A percentile compares a stretch with the other conserved stretches of the same genome.
phyloP scores from a whole-genome alignment of 2,888 invertebrate genomes.

The Isotomurus palustris region DNA sequence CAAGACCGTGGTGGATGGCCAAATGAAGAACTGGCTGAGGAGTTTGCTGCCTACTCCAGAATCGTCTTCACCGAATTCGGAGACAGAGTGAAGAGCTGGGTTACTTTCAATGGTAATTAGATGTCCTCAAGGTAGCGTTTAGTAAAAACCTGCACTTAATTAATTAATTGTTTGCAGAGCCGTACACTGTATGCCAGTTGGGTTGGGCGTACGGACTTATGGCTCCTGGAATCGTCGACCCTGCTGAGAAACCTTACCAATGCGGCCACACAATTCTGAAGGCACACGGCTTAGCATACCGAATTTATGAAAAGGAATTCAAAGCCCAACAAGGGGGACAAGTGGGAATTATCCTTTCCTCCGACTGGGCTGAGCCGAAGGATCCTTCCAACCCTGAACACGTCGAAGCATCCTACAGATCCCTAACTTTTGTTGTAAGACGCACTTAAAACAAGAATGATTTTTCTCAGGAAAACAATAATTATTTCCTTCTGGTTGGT shows the following conservation, averaged over 20 bases:
- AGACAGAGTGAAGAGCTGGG: conserved; percentile 51
- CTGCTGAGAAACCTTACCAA: conserved; percentile 53
- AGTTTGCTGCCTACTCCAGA: conserved; percentile 50
- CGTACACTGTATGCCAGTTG: conserved; percentile 6
- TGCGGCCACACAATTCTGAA: conserved; percentile 55
- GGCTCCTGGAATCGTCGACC: conserved; percentile 44
- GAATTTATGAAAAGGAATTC: conserved; percentile 48
- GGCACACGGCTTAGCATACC: conserved; percentile 50
- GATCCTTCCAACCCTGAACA: conserved; percentile 16
- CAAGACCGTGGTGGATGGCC: conserved; percentile 47
- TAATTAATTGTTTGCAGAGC: too few relatives aligned
- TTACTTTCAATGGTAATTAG: conserved; percentile 21
- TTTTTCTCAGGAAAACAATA: too few relatives aligned
- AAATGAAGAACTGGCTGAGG: conserved; percentile 50
- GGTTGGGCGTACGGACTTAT: conserved; percentile 11
- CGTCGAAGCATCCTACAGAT: conserved; percentile 35
- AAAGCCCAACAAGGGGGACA: conserved; percentile 39
- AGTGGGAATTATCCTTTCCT: conserved; percentile 44
- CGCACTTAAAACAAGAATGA: too few relatives aligned
- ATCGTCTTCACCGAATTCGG: conserved; percentile 53
- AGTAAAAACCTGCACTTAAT: too few relatives aligned
- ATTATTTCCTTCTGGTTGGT: too few relatives aligned
- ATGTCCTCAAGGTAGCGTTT: too few relatives aligned
- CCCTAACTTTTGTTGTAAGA: conserved; percentile 32
- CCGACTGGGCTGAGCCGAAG: conserved; percentile 36